A percentile compares a stretch with the other conserved stretches of the same genome.
These are phyloP conservation scores for Eledone cirrhosa DNA, from an alignment of 2,888 invertebrate species.

Conservation along the genomic window DNA sequence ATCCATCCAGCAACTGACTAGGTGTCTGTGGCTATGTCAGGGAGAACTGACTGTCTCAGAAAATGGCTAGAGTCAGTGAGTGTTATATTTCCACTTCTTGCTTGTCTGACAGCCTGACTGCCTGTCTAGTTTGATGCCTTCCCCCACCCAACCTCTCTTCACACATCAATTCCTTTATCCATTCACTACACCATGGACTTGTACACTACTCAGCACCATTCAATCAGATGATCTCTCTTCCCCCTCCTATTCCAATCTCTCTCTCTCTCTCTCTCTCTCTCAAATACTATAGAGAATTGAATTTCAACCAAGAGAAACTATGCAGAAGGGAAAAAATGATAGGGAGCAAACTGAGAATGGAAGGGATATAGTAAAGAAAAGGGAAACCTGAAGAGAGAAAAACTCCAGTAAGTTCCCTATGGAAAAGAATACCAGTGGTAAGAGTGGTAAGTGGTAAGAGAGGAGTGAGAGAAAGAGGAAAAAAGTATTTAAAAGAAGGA, in stretches of 20 bases:
- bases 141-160: neutral
- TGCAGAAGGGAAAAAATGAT: no score
- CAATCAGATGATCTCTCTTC: no score
- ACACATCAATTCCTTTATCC: conserved; percentile 15
- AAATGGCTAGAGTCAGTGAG: no score
- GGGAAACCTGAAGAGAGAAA: neutral
- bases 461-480: neutral
- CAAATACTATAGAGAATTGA: no score
- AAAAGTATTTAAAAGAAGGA: no score
- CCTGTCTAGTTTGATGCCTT: neutral
- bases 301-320: no score
- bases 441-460: neutral
- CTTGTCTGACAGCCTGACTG: neutral
- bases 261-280: no score
- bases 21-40: neutral
- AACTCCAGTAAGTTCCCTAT: neutral
- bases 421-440: neutral
- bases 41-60: no score
- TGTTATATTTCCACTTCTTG: no score
- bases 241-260: no score
- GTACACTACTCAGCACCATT: no score
- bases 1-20: neutral
- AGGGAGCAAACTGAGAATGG: neutral
- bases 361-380: neutral
- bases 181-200: no score